Evolutionary conservation across 2,797 vertebrate genomes (phyloP), one percentile per base, ranked within the genome.

Genomic region (Hippocampus kuda): DNA sequence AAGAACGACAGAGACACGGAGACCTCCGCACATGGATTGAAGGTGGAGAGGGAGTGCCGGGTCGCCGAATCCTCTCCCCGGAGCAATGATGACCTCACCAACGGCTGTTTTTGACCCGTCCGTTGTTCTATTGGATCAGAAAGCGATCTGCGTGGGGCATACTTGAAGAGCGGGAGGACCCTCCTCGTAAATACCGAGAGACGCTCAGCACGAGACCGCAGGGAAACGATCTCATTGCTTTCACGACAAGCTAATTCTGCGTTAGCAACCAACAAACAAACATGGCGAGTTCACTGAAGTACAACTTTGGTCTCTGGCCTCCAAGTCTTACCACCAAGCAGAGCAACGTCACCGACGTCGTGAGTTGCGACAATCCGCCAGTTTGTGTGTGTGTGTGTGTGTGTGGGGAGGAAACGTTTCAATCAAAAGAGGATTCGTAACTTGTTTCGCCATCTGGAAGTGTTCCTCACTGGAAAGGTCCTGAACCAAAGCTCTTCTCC

Each of bases 401-500:
- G 6, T 6, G 34, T 38, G 34, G 34, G 34, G 34, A 8, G 1
- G 34, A 8, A 34, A 38, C 34, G 34, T 6, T 34, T 46, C 13
- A 46, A 13, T 16, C 3, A 16, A 46, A 46, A 46, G 15, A 46
- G 9, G 44, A 46, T 4, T 13, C 12, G 12, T 15, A 13, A 12
- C 3, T 72, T 20, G 30, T 72, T 54, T 53, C 30, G 63, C 7
- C 51, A 44, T 64, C 42, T 10, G n/a, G 2, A 5, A 4, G 34
- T n/a, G 65, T 59, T 5, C 51, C 49, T 92, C 80, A 91, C 75
- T 89, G 85, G 70, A 89, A 89, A 57, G 87, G 88, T 38, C 88
- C 88, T 1, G 90, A 90, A 66, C 88, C 87, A 70, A 88, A 90
- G 38, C 79, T 84, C 49, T 75, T 76, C 68, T 90, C 82, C 78